phyloP scores from a whole-genome alignment of 2,888 invertebrate species.

The Dryadula phaetusa region DNA sequence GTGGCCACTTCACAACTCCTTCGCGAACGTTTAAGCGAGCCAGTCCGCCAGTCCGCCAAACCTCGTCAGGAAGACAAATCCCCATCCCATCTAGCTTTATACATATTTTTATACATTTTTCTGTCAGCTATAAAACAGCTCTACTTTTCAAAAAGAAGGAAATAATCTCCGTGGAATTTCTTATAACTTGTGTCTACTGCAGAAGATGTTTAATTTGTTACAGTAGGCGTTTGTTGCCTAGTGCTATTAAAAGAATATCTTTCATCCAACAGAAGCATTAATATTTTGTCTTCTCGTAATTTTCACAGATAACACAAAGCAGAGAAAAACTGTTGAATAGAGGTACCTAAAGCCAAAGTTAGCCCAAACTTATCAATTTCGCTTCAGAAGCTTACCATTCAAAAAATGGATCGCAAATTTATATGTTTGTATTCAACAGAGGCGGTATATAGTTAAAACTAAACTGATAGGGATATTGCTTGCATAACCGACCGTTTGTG shows the following conservation, averaged over 20 bases:
- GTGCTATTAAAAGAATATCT: background rate
- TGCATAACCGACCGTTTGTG: slow-evolving; percentile 6
- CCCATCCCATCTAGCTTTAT: slow-evolving; percentile 25
- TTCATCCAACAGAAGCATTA: background rate
- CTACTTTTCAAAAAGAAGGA: background rate
- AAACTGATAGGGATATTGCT: slow-evolving; percentile 5
- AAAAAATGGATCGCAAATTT: background rate
- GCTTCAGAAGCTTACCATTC: too few species aligned
- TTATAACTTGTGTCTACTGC: background rate
- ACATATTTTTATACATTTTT: slow-evolving; percentile 21
- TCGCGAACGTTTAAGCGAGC: slow-evolving; percentile 27
- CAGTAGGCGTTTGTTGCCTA: too few species aligned
- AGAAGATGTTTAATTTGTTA: slow-evolving; percentile 7
- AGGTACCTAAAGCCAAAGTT: too few species aligned
- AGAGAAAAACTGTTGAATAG: background rate
- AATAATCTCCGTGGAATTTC: slow-evolving; percentile 5
- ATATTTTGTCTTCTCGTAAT: background rate
- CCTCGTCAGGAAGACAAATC: slow-evolving; percentile 32
- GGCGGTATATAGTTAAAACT: slow-evolving; percentile 14
- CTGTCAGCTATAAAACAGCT: slow-evolving; percentile 12
- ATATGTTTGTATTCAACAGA: slow-evolving; percentile 6
- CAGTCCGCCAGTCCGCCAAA: slow-evolving; percentile 28
- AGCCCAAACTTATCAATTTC: too few species aligned
- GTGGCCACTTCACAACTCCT: slow-evolving; percentile 37
- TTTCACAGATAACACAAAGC: background rate